Evolutionary conservation across 2,797 vertebrate species (phyloP), one percentile per base, ranked within the genome.

Genomic region (Aldrovandia affinis): DNA sequence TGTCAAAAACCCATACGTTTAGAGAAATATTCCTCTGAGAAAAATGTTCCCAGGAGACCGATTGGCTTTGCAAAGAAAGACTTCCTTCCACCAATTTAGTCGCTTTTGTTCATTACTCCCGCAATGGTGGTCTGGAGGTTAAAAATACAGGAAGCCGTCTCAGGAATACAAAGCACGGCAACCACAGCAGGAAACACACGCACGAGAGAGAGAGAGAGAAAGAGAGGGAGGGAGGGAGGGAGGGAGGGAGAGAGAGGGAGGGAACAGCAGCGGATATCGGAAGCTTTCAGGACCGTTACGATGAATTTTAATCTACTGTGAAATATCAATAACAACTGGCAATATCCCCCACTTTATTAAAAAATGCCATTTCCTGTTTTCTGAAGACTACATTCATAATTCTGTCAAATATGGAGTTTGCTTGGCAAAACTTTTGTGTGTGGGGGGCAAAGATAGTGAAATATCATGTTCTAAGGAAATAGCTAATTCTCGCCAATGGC

Each of bases 341-440:
- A 77, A 77, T 77, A 44, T 77, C 73, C 42, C 22, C 42, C 73
- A n/a, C 39, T 77, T 77, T 77, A 77, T 77, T 77, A 77, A 77
- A n/a, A 73, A 77, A 25, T 2, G 22, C 42, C 25, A n/a, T 77
- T 77, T 77, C 73, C 73, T 44, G 73, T 14, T 47, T 44, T 77
- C 33, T 44, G 39, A 77, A 77, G 47, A 47, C 73, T 44, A 2
- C 73, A 77, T 47, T 47, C 73, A 44, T 44, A 42, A 77, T 77
- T 47, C 73, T 44, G 73, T 77, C 73, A 77, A n/a, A n/a, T n/a
- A n/a, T n/a, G 73, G 73, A n/a, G 39, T 30, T 6, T 12, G 70
- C 70, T 25, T 14, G 70, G 36, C 7, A n/a, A 47, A 77, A 47
- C 22, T 77, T 44, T 77, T 47, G 22, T 12, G 14, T 30, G 68